phyloP scores from a whole-genome alignment of 2,888 invertebrate species.

The Sinelater perroti region DNA sequence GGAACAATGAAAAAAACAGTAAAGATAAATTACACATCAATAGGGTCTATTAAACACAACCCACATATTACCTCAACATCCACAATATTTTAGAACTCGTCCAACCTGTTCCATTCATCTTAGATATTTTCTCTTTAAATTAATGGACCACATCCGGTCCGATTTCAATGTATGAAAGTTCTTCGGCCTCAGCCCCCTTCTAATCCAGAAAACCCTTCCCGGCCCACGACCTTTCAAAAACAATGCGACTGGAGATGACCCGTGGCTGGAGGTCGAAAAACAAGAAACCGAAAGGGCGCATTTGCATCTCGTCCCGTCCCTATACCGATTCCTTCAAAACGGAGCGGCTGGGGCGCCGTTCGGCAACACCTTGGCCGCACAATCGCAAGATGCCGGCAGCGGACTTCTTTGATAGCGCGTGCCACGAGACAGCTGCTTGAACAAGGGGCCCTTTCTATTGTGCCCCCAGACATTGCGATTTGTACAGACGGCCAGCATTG shows the following conservation, averaged over 20 bases:
- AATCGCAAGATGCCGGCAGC: slow-evolving; percentile 30
- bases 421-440: slow-evolving; percentile 35
- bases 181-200: not conserved
- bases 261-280: not conserved
- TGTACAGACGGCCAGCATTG: slow-evolving; percentile 28
- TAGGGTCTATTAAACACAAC: slow-evolving; percentile 3
- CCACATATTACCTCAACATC: slow-evolving; percentile 1
- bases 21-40: not conserved
- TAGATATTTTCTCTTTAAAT: not conserved
- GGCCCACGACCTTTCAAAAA: not conserved
- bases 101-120: slow-evolving; percentile 10
- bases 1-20: not conserved
- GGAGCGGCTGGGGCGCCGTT: too few species aligned
- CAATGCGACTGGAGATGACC: too few species aligned
- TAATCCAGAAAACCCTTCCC: not conserved
- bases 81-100: not conserved
- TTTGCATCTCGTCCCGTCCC: too few species aligned
- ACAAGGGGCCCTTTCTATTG: slow-evolving; percentile 35
- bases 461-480: slow-evolving; percentile 35
- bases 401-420: slow-evolving; percentile 35
- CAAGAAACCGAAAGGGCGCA: not conserved
- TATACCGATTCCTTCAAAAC: too few species aligned
- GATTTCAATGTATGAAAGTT: not conserved
- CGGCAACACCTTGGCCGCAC: slow-evolving; percentile 29
- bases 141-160: slow-evolving; percentile 6